These are phyloP conservation scores for Spialia ferax DNA, from an alignment of 2,888 invertebrate species.

Conservation along the genomic window DNA sequence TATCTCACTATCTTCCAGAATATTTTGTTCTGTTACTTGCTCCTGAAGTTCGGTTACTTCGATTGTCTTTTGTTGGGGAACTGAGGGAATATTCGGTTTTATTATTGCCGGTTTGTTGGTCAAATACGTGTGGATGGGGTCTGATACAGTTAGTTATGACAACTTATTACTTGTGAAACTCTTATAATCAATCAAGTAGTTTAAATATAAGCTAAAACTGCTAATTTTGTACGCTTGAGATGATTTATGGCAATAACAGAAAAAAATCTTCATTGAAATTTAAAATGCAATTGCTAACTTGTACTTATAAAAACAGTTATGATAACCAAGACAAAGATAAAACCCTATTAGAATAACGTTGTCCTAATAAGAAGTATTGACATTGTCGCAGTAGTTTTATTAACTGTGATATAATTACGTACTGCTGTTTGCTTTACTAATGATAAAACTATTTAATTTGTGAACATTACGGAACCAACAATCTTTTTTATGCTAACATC, in stretches of 20 bases:
- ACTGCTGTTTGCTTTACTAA: too few relatives aligned
- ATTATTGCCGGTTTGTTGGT: slow-evolving; percentile 43
- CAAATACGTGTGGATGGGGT: slow-evolving; percentile 43
- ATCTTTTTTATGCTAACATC: slow-evolving; percentile 30
- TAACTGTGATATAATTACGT: neutral
- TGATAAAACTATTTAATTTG: neutral
- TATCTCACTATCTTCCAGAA: slow-evolving; percentile 36
- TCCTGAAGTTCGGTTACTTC: slow-evolving; percentile 30
- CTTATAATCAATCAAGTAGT: too few relatives aligned
- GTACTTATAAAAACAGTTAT: neutral
- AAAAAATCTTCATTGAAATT: too few relatives aligned
- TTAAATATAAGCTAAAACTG: too few relatives aligned
- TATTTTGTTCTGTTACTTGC: slow-evolving; percentile 16
- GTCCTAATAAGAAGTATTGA: neutral
- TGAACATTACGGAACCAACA: neutral
- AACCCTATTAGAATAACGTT: neutral
- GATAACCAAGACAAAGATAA: neutral
- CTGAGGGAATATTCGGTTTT: slow-evolving; percentile 40
- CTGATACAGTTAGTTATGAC: neutral
- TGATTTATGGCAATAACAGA: too few relatives aligned
- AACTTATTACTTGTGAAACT: too few relatives aligned
- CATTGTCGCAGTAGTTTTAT: neutral
- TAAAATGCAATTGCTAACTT: too few relatives aligned
- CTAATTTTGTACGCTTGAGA: too few relatives aligned
- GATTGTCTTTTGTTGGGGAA: slow-evolving; percentile 40